These are phyloP conservation scores for Tetragonisca angustula DNA, from an alignment of 2,888 invertebrate genomes.

Conservation along the genomic window DNA sequence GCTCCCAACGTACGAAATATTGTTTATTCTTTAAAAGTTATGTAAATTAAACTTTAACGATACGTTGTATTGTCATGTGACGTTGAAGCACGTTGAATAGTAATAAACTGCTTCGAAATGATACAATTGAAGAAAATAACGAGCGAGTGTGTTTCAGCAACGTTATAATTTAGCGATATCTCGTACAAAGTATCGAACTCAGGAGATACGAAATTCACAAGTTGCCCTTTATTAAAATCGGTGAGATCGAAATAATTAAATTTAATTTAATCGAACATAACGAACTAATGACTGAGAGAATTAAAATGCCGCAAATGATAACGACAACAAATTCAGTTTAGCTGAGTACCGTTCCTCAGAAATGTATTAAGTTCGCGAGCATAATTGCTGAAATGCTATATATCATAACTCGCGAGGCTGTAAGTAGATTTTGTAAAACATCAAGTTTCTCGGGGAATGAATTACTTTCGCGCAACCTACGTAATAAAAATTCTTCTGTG, in stretches of 20 bases:
- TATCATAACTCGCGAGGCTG: background rate
- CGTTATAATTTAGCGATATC: slow-evolving; percentile 4
- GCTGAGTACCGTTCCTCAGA: slow-evolving; percentile 9
- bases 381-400: slow-evolving; percentile 18
- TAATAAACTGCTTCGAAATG: background rate
- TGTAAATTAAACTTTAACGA: background rate
- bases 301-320: slow-evolving; percentile 25
- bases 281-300: background rate
- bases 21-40: background rate
- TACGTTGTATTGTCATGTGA: no score
- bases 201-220: slow-evolving; percentile 15
- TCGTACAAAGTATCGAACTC: background rate
- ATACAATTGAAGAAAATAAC: slow-evolving; percentile 29
- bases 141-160: background rate
- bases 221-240: slow-evolving; percentile 25
- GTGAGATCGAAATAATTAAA: background rate
- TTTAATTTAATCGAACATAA: slow-evolving; percentile 1
- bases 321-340: background rate
- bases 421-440: slow-evolving; percentile 11
- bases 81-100: no score
- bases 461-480: background rate
- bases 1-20: background rate
- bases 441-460: background rate
- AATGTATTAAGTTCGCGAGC: slow-evolving; percentile 12
- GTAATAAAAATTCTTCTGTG: background rate